Conservation (phyloP, 2,888 invertebrate species). For the Ferrisia virgata region DNA sequence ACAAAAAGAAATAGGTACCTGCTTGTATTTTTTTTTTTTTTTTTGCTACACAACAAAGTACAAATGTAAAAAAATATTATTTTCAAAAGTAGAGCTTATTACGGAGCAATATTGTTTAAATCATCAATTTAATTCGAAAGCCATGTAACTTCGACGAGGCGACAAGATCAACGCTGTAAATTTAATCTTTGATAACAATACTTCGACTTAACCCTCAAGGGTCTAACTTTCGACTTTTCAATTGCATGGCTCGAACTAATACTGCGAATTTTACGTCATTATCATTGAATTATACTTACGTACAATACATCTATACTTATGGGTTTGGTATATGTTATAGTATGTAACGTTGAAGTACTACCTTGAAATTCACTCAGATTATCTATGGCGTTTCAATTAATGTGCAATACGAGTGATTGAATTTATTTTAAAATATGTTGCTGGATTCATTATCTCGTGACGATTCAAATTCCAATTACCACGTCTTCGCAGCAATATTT, state of each 20-base stretch:
- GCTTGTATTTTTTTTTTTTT: no score
- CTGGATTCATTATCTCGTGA: no score
- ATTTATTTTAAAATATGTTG: no score
- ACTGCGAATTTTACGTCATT: neutral
- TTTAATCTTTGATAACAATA: constrained; percentile 25
- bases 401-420: neutral
- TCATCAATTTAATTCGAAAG: constrained; percentile 1
- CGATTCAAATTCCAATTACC: neutral
- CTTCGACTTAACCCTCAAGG: neutral
- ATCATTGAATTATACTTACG: neutral
- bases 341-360: no score
- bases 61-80: neutral
- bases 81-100: neutral
- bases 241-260: neutral
- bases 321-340: no score
- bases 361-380: neutral
- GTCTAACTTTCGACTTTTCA: constrained; percentile 1
- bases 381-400: neutral
- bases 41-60: neutral
- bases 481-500: neutral
- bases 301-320: no score
- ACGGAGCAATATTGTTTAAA: neutral
- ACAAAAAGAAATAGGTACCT: neutral
- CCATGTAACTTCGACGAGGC: neutral
- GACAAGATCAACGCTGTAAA: neutral